phyloP scores from a whole-genome alignment of 2,797 vertebrate genomes.

The Pelodytes ibericus region DNA sequence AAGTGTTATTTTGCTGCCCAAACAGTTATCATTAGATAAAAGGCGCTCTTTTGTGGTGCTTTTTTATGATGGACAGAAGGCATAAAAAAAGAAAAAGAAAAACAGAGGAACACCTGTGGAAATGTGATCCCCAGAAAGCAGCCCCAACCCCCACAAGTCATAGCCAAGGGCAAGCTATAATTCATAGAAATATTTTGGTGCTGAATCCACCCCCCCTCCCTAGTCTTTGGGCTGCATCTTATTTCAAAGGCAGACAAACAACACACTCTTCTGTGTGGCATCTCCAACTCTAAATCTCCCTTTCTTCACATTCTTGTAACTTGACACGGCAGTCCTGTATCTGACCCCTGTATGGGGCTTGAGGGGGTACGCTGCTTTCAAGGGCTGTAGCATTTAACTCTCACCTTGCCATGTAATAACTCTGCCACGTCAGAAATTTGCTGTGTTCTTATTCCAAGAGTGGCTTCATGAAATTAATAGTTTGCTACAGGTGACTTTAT shows the following conservation, averaged over 20 bases:
- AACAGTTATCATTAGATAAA: slow-evolving; percentile 52
- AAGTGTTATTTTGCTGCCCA: slow-evolving; percentile 36
- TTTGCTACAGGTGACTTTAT: slow-evolving; percentile 10
- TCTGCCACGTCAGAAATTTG: slow-evolving; percentile 39
- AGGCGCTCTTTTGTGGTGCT: slow-evolving; percentile 25
- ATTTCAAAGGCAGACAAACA: slow-evolving; percentile 79
- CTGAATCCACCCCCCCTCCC: slow-evolving; percentile 61
- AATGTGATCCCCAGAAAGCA: slow-evolving; percentile 65
- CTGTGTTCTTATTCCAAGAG: background rate
- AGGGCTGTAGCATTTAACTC: slow-evolving; percentile 50
- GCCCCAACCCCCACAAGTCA: slow-evolving; percentile 60
- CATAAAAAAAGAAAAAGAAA: slow-evolving; percentile 65
- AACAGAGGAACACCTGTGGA: slow-evolving; percentile 78
- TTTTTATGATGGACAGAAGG: slow-evolving; percentile 52
- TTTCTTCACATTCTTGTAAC: slow-evolving; percentile 75
- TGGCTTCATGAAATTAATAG: background rate
- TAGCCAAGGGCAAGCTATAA: slow-evolving; percentile 66
- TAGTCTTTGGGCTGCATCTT: slow-evolving; percentile 62
- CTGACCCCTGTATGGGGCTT: slow-evolving; percentile 67
- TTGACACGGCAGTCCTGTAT: slow-evolving; percentile 66
- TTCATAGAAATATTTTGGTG: slow-evolving; percentile 64
- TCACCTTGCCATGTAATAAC: slow-evolving; percentile 31
- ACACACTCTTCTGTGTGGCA: slow-evolving; percentile 71
- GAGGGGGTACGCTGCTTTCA: slow-evolving; percentile 50
- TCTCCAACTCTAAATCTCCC: slow-evolving; percentile 77